Base-by-base conservation (phyloP, 2,113 vertebrate species). In the Rhynchomys soricoides region DNA sequence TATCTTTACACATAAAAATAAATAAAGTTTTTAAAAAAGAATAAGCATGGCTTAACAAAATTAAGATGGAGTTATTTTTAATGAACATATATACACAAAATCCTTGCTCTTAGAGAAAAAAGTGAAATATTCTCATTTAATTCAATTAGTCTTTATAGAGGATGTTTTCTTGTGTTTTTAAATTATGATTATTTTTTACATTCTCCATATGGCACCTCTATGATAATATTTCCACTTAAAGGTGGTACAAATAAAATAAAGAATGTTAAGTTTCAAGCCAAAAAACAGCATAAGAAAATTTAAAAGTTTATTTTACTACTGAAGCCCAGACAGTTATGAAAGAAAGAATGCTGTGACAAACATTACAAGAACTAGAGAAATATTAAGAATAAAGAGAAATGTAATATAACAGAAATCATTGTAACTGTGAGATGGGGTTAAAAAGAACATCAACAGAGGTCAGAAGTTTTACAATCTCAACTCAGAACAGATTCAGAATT, bases 141-240 rank as follows among this genome's bases (percentile, higher is more conserved):
- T 81, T 91, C 55, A 87, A 31, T 26, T 95, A 59, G 15, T 83
- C 15, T 26, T 73, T 86, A 78, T 3, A 89, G 24, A 89, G 78
- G 43, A 82, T 86, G 55, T 95, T 64, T 79, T 55, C 34, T 66
- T 89, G 5, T 85, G 48, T 81, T 83, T 92, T 74, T 77, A 97
- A 97, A 91, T 78, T 91, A 66, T 88, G 43, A 11, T 34, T 86
- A 26, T 86, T 94, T 95, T 89, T 66, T 79, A 92, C 94, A 43
- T 64, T 94, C 12, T 86, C 50, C 45, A 82, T 74, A 77, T 68
- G 5, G 12, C 12, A 21, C 5, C 55, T 24, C 43, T 78, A 78
- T 5, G 82, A 66, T 82, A 97, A 96, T 62, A 68, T 52, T 94
- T 10, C 74, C 2, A 89, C 59, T 62, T 75, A 93, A 71, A 94